A percentile compares a stretch with the other conserved stretches of the same genome.
phyloP scores from a whole-genome alignment of 1,140 invertebrate genomes.

The Hermetia illucens region DNA sequence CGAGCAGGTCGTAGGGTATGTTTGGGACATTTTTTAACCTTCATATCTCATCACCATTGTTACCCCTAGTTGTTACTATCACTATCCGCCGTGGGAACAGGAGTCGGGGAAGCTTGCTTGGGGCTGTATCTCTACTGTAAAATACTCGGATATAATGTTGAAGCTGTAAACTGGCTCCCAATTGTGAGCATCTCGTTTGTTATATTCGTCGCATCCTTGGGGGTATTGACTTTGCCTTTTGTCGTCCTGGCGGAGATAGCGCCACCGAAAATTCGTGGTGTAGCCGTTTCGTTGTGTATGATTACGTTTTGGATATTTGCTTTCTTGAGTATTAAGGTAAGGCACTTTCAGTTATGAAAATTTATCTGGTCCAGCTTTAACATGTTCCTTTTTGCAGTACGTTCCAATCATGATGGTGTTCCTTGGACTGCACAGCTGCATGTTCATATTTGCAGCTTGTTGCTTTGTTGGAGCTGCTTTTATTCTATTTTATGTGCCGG shows the following conservation, averaged over 20 bases:
- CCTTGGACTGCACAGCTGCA: conserved; percentile 19
- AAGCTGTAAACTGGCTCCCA: neutral
- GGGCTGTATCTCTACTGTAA: neutral
- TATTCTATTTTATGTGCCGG: conserved; percentile 44
- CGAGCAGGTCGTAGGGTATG: conserved; percentile 30
- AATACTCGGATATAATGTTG: neutral
- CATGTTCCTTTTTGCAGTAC: conserved; percentile 5
- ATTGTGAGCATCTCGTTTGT: conserved; percentile 1
- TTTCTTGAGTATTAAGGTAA: conserved; percentile 16
- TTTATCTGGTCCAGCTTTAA: conserved; percentile 1
- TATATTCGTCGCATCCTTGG: conserved; percentile 7
- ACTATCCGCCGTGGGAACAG: neutral
- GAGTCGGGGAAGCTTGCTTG: neutral
- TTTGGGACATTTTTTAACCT: too few species aligned
- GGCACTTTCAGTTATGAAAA: too few species aligned
- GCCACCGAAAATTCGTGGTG: conserved; percentile 21
- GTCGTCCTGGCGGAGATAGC: conserved; percentile 22
- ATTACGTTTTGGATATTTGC: conserved; percentile 16
- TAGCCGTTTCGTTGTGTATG: conserved; percentile 19
- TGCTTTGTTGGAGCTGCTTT: conserved; percentile 12
- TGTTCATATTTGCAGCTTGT: conserved; percentile 18
- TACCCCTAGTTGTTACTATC: neutral
- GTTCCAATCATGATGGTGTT: conserved; percentile 11
- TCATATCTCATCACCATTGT: too few species aligned
- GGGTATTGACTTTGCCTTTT: conserved; percentile 20